Base-by-base conservation (phyloP, 92 coral and sea anemone genomes). In the Heliopora coerulea region DNA sequence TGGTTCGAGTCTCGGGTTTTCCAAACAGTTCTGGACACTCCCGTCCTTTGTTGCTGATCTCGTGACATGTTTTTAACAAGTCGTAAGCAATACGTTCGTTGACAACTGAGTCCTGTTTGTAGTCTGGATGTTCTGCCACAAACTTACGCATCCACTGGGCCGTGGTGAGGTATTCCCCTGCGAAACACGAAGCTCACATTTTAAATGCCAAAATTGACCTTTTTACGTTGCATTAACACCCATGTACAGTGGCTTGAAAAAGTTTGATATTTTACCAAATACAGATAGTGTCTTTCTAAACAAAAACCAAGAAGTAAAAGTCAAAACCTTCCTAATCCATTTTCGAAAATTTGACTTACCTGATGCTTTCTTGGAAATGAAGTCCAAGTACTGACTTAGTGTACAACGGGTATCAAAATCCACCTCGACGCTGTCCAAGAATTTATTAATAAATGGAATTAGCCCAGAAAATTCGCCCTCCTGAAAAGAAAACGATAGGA, bases 81-180 rank as follows among this genome's bases (percentile, higher is more conserved):
- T 93, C 98, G 78, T 93, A 93, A 83, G 88, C 83, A 68, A 93
- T 86, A 31, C 74, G 56, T 34, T 93, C 98, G 23, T 79, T 80
- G 68, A 93, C 88, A 17, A 93, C 91, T 0, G 98, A 93, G 83
- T 90, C 98, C 31, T 88, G 76, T 62, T 85, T 87, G 87, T 93
- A 93, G 34, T 88, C 96, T 0, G 96, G 88, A 40, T 93, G 98
- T 32, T 48, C 35, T 40, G 62, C 81, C 24, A 93, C 95, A 57
- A 87, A 93, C 62, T 61, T 83, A 8, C 98, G 86, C 84, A 93
- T 88, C 98, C 98, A 93, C 34, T 88, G 96, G 1, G 98, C 98
- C 28, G 98, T 93, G 18, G 98, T 93, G 89, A 93, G 81, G 78
- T 90, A 82, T 42, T 89, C 98, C 56, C 98, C 98, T 93, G 33